phyloP scores from a whole-genome alignment of 53 echinoderm and acorn worm genomes.

The Echinometra lucunter region DNA sequence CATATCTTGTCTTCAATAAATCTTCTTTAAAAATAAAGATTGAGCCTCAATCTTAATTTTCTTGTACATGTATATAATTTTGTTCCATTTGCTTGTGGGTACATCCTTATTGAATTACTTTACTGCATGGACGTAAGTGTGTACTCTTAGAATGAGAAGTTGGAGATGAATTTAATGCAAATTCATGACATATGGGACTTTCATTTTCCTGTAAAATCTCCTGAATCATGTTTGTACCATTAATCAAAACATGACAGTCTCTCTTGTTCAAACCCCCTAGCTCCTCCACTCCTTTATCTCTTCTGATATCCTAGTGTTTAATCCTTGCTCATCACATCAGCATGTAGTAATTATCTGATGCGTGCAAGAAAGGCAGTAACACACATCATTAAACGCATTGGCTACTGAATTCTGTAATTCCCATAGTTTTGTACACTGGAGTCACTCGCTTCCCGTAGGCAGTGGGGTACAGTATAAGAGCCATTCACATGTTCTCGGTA shows the following conservation, averaged over 20 bases:
- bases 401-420: too few species aligned
- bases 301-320: not conserved
- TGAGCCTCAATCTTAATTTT: not conserved
- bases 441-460: too few species aligned
- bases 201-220: constrained; percentile 48
- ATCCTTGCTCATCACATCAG: constrained; percentile 5
- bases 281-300: not conserved
- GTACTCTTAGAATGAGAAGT: not conserved
- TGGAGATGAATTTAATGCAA: not conserved
- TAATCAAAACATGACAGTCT: not conserved
- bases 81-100: not conserved
- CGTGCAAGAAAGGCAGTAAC: too few species aligned
- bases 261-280: not conserved
- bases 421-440: too few species aligned
- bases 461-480: too few species aligned
- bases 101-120: not conserved
- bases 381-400: too few species aligned
- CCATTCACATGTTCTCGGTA: too few species aligned
- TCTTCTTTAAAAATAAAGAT: not conserved
- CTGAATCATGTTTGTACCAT: constrained; percentile 42
- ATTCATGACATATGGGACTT: not conserved
- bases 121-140: not conserved
- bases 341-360: too few species aligned
- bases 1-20: not conserved
- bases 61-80: not conserved